Percentiles rank a stretch among this genome's conserved stretches.
These are phyloP conservation scores for Platichthys flesus DNA, from an alignment of 2,113 vertebrate species.

Conservation along the genomic window DNA sequence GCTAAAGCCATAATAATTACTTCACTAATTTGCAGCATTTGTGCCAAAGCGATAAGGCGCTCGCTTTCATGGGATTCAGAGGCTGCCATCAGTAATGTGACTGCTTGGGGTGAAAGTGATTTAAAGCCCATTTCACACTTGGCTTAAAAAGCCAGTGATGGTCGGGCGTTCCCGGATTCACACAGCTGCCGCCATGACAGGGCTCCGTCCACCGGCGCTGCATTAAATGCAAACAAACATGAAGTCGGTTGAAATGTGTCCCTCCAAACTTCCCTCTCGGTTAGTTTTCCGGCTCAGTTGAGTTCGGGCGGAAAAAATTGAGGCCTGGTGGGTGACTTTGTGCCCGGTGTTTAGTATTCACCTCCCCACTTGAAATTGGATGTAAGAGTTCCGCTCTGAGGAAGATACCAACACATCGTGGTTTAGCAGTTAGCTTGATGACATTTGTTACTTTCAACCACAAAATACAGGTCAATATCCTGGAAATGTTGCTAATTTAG, in stretches of 20 bases:
- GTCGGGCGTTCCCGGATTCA: conserved; percentile 51
- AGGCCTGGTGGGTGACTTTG: too few relatives aligned
- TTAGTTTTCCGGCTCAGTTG: too few relatives aligned
- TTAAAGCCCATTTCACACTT: conserved; percentile 82
- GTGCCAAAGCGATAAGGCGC: conserved; percentile 68
- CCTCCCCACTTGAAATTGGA: neutral
- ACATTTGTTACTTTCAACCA: neutral
- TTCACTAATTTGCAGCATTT: conserved; percentile 73
- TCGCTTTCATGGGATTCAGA: conserved; percentile 65
- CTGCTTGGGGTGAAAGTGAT: conserved; percentile 68
- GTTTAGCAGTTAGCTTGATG: neutral
- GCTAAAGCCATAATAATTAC: conserved; percentile 72
- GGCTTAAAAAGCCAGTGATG: conserved; percentile 66
- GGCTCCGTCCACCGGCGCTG: conserved; percentile 45
- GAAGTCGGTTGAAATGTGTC: conserved; percentile 34
- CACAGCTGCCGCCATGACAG: conserved; percentile 54
- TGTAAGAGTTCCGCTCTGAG: neutral
- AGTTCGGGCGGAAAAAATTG: too few relatives aligned
- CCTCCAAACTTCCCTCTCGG: neutral
- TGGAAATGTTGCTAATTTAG: neutral
- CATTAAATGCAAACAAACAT: conserved; percentile 43
- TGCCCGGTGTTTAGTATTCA: too few relatives aligned
- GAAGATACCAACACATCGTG: too few relatives aligned
- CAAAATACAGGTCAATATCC: neutral
- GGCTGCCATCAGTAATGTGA: conserved; percentile 68